Evolutionary conservation across 92 coral and sea anemone species (phyloP), one percentile per base, ranked within the genome.

Genomic region (Bergia puertoricense): DNA sequence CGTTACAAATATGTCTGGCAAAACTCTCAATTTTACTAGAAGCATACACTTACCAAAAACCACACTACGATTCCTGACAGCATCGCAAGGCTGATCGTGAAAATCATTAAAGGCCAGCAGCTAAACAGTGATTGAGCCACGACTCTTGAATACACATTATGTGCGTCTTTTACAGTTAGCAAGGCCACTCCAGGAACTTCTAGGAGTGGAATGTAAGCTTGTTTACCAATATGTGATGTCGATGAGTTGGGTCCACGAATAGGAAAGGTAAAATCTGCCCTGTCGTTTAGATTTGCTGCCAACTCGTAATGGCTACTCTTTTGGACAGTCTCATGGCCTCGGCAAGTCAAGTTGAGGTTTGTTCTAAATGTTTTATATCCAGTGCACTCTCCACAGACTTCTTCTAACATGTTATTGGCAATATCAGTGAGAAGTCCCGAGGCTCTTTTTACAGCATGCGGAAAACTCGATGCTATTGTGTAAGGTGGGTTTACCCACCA

Each of bases 141-240:
- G 15, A 76, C 80, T 9, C 80, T 43, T 8, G 80, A 76, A n/a
- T 76, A 76, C 11, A 76, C 80, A 0, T 76, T 51, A 1, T 22
- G 80, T 76, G 80, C 23, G 22, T 1, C 38, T 8, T 76, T 41
- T 1, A 76, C 88, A 9, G 91, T 89, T 8, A 89, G 59, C 56
- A 82, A 75, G 20, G 71, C 88, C 30, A 87, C 85, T 41, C 91
- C 91, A 71, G 91, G 75, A 39, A 87, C 71, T 54, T 89, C 88
- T 37, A 89, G 77, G 14, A 89, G 79, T 46, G 91, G 85, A 13
- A 89, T 76, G 22, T 89, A 89, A 22, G 62, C 42, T n/a, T 40
- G 85, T 20, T 14, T 48, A 30, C 88, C 88, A 78, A 73, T 72
- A 13, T 89, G 74, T 39, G 22, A 68, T 20, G 85, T 84, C 67